Base-by-base conservation (phyloP, 2,888 invertebrate genomes). In the Acanthosepion pharaonis region DNA sequence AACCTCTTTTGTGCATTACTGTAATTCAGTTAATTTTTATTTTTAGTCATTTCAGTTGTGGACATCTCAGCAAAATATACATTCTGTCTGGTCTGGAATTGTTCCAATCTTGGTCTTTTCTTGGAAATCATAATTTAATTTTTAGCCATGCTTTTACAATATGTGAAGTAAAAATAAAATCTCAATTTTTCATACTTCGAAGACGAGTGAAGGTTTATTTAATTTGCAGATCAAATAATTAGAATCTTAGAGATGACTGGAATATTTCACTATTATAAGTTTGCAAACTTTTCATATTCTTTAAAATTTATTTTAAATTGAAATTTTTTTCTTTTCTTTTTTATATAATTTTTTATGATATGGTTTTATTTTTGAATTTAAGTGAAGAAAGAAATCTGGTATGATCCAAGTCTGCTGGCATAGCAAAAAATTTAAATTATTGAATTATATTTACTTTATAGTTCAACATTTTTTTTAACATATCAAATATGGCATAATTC, bases 31-130 rank as follows among this genome's bases (percentile, higher is more conserved):
- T 78, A 33, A 78, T 33, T 78, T 78, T 78, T 78, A 78, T 78
- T 78, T 78, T 78, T 78, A 78, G 78, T 78, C 15, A 9, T n/a
- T 78, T 78, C 33, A 11, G 33, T 78, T 33, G n/a, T 33, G n/a
- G 78, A 78, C 78, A 78, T 78, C 33, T 78, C n/a, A n/a, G 78
- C n/a, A 78, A 78, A 78, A 78, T 78, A 78, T 78, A 78, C 78
- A n/a, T 78, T n/a, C 78, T 78, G 78, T 78, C 78, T 78, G 78
- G 78, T n/a, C 78, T 78, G 33, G 78, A 78, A 11, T 33, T 78
- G 33, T 78, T 78, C 78, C 78, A 78, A 78, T 78, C 78, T n/a
- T 15, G 33, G 78, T 33, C n/a, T 78, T 78, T 8, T 33, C n/a
- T n/a, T 78, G 11, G 78, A n/a, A n/a, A 18, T 20, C 33, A 33